Conservation (phyloP, 2,113 vertebrate genomes). For the Coturnix japonica region DNA sequence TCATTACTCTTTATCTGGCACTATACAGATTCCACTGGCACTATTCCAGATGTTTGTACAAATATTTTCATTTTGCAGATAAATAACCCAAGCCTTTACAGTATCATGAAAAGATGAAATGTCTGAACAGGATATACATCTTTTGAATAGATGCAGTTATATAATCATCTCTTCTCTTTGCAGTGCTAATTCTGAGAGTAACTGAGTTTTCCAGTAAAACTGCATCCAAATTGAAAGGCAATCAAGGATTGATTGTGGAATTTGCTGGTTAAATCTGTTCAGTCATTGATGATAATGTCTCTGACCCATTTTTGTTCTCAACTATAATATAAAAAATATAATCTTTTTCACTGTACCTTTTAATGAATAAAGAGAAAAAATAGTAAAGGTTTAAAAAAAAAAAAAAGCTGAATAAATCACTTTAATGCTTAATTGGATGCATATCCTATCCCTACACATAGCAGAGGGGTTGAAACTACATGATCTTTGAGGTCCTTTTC, state of each 20-base stretch:
- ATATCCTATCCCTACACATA: no score
- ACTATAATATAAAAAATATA: neutral
- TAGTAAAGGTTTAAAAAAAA: no score
- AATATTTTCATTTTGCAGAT: neutral
- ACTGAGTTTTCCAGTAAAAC: neutral
- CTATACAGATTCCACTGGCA: neutral
- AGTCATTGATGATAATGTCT: neutral
- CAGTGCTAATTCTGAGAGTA: slow-evolving; percentile 38
- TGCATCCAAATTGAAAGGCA: slow-evolving; percentile 7
- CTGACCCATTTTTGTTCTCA: neutral
- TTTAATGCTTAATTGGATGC: no score
- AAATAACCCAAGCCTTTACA: neutral
- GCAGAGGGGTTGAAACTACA: no score
- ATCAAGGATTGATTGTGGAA: neutral
- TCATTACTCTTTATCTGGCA: neutral
- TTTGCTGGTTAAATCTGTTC: slow-evolving; percentile 31
- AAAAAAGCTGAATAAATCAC: no score
- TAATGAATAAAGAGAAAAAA: no score
- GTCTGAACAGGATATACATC: neutral
- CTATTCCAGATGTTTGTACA: neutral
- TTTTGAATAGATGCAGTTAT: slow-evolving; percentile 17
- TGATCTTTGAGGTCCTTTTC: no score
- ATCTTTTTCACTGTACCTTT: neutral
- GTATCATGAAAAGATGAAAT: neutral
- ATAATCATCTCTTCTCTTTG: slow-evolving; percentile 32